These are phyloP conservation scores for Triplophysa dalaica DNA, from an alignment of 2,113 vertebrate genomes.

Conservation along the genomic window DNA sequence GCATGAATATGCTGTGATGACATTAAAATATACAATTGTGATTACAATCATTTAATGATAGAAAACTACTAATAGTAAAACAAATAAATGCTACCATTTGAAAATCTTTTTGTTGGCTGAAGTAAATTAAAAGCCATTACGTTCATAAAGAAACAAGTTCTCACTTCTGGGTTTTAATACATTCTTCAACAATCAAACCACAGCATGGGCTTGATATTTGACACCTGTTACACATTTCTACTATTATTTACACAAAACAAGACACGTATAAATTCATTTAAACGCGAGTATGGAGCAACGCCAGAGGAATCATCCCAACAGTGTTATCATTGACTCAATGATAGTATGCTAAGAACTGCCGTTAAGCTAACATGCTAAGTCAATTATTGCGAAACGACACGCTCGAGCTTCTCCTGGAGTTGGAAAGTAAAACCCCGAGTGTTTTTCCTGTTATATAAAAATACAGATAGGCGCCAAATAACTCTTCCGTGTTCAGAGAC, in stretches of 20 bases:
- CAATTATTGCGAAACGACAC: not conserved
- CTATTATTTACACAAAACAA: not conserved
- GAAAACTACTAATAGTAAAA: too few species aligned
- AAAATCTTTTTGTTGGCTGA: too few species aligned
- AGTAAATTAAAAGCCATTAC: too few species aligned
- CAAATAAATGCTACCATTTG: too few species aligned
- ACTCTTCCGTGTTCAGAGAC: constrained; percentile 9
- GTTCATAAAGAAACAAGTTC: not conserved
- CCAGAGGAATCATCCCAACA: not conserved
- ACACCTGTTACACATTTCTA: constrained; percentile 16
- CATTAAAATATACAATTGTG: too few species aligned
- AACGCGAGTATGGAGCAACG: not conserved
- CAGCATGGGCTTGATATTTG: not conserved
- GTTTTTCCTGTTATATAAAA: constrained; percentile 11
- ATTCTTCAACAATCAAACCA: not conserved
- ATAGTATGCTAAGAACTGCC: not conserved
- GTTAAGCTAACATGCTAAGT: constrained; percentile 19
- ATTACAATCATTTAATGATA: too few species aligned
- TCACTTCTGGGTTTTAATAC: not conserved
- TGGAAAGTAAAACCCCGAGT: not conserved
- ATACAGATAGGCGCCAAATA: not conserved
- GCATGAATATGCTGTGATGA: too few species aligned
- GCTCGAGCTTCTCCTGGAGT: not conserved
- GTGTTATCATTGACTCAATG: not conserved
- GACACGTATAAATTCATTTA: not conserved